Evolutionary conservation across 92 coral and sea anemone genomes (phyloP), one percentile per base, ranked within the genome.

Genomic region (Bergia sp.): DNA sequence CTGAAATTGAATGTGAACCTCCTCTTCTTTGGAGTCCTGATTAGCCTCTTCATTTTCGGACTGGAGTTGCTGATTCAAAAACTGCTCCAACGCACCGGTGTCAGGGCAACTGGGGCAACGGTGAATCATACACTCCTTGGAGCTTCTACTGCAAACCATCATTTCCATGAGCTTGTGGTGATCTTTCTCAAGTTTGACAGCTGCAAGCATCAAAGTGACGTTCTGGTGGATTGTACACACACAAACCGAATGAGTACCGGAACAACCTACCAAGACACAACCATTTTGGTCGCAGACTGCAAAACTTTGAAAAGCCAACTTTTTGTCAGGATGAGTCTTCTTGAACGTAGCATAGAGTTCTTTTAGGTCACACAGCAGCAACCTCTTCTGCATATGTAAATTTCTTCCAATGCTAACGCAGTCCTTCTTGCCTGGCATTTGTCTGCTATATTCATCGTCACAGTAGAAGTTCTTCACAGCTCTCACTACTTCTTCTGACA

Each of bases 221-320:
- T 29, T 29, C 29, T 29, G 29, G 29, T 29, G 29, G 29, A 29
- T 29, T 29, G 29, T 29, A 29, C 29, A 29, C 29, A 29, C 29
- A 29, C 29, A 29, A 29, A 87, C 90, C 36, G 89, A 86, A 86
- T 86, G 89, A 43, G 89, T 86, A 41, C 81, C 89, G 6, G 64
- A 38, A 39, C 79, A 71, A 29, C 89, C 81, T 72, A 86, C 89
- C 41, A 79, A 41, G 55, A 73, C 81, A 57, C 82, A 86, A 29
- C 81, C 82, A 86, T 40, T 86, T 86, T 47, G 89, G 89, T 71
- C 81, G 73, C 7, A 73, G 81, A 64, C 39, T 73, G 37, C 89
- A 86, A 86, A 86, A 86, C 76, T 86, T 86, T 50, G 89, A 86
- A 29, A 86, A 86, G 43, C 89, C 89, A 86, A 86, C 85, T 50